phyloP scores from a whole-genome alignment of 2,888 invertebrate species.

The Agriopis aurantiaria region DNA sequence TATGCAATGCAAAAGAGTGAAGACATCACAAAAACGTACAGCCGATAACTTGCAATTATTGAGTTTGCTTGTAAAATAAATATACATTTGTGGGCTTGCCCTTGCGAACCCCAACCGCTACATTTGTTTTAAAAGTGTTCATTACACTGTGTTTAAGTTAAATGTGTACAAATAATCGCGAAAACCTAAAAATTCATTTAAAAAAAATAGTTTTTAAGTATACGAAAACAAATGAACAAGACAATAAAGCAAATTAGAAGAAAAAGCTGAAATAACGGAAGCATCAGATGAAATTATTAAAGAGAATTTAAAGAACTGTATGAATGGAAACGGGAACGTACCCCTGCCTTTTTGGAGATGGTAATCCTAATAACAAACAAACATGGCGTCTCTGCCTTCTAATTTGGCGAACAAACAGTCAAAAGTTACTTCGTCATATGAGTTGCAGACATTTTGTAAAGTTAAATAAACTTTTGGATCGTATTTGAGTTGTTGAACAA shows the following conservation, averaged over 20 bases:
- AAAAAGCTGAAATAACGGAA: background rate
- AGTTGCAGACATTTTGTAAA: slow-evolving; percentile 65
- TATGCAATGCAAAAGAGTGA: slow-evolving; percentile 21
- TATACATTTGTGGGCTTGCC: too few species aligned
- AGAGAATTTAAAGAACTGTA: slow-evolving; percentile 28
- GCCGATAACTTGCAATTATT: slow-evolving; percentile 9
- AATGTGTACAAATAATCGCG: too few species aligned
- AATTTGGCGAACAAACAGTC: slow-evolving; percentile 67
- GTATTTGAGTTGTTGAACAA: slow-evolving; percentile 75
- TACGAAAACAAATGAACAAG: background rate
- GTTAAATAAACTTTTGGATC: slow-evolving; percentile 74
- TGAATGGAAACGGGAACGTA: slow-evolving; percentile 28
- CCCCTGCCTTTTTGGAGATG: slow-evolving; percentile 50
- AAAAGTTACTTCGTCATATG: slow-evolving; percentile 53
- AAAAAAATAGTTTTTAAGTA: too few species aligned
- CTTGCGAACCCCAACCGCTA: too few species aligned
- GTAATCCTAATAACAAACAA: slow-evolving; percentile 74
- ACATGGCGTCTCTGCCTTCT: slow-evolving; percentile 62
- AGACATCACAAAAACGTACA: slow-evolving; percentile 19
- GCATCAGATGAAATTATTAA: slow-evolving; percentile 25
- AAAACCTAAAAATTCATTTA: too few species aligned
- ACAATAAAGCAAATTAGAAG: background rate
- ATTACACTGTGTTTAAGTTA: too few species aligned
- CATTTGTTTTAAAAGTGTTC: too few species aligned
- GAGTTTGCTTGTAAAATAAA: background rate